These are phyloP conservation scores for Sebastes minor DNA, from an alignment of 2,797 vertebrate species.

Conservation along the genomic window DNA sequence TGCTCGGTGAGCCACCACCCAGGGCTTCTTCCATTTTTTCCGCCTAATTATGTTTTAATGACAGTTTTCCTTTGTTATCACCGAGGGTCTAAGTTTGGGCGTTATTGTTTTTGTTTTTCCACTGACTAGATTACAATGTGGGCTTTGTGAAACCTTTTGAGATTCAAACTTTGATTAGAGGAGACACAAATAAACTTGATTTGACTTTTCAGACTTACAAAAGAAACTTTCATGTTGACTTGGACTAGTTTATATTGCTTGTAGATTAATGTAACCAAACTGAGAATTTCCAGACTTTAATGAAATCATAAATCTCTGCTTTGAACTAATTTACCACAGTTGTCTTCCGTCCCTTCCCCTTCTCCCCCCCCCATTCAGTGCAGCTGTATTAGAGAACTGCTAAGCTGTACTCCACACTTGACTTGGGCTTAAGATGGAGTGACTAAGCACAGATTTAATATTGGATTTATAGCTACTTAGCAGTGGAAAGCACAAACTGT, in stretches of 20 bases:
- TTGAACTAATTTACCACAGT: conserved; percentile 3
- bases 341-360: not conserved
- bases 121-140: not conserved
- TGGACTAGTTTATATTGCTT: not conserved
- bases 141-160: not conserved
- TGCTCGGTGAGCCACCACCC: conserved; percentile 8
- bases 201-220: not conserved
- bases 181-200: not conserved
- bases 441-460: conserved; percentile 69
- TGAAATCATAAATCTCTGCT: conserved; percentile 2
- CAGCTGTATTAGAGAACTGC: conserved; percentile 2
- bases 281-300: conserved; percentile 1
- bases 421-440: conserved; percentile 57
- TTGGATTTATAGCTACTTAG: conserved; percentile 62
- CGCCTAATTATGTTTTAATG: conserved; percentile 34
- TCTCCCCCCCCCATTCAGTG: not conserved
- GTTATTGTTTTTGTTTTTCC: conserved; percentile 8
- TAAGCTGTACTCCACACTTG: conserved; percentile 41
- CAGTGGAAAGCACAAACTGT: conserved; percentile 54
- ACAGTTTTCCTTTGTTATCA: conserved; percentile 26
- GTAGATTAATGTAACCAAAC: not conserved
- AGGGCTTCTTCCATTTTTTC: conserved; percentile 9
- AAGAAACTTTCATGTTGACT: not conserved
- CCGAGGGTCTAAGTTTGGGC: not conserved
- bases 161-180: not conserved